These are phyloP conservation scores for Strix uralensis DNA, from an alignment of 2,113 vertebrate genomes.

Conservation along the genomic window DNA sequence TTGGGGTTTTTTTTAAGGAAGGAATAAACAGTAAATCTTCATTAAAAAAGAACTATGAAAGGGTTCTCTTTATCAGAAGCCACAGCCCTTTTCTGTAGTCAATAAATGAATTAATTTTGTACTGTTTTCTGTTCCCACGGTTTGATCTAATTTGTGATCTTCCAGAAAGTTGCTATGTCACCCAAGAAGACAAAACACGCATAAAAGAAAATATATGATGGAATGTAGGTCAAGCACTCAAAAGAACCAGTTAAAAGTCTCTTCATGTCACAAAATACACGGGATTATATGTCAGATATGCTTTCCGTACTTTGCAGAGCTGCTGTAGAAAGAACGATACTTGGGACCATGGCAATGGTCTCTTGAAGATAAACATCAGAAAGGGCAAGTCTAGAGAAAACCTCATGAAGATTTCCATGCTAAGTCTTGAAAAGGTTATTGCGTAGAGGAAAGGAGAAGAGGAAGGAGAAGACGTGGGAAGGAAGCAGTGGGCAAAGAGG, in stretches of 20 bases:
- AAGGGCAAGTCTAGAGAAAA: background rate
- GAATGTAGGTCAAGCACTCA: conserved; percentile 7
- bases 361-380: background rate
- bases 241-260: background rate
- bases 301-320: background rate
- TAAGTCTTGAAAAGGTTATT: background rate
- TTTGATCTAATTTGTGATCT: background rate
- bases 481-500: background rate
- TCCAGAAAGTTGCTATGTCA: background rate
- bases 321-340: background rate
- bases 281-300: background rate
- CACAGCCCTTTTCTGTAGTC: conserved; percentile 12
- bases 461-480: background rate
- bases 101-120: conserved; percentile 32
- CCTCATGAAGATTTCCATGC: background rate
- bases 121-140: conserved; percentile 13
- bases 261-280: conserved; percentile 3
- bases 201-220: conserved; percentile 15
- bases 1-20: background rate
- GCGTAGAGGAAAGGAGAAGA: background rate
- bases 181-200: background rate
- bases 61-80: conserved; percentile 18
- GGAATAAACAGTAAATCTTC: conserved; percentile 37
- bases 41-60: conserved; percentile 21
- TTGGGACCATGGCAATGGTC: background rate